A percentile compares a stretch with the other conserved stretches of the same genome.
phyloP scores from a whole-genome alignment of 2,888 invertebrate genomes.

The Morinoia aosen region DNA sequence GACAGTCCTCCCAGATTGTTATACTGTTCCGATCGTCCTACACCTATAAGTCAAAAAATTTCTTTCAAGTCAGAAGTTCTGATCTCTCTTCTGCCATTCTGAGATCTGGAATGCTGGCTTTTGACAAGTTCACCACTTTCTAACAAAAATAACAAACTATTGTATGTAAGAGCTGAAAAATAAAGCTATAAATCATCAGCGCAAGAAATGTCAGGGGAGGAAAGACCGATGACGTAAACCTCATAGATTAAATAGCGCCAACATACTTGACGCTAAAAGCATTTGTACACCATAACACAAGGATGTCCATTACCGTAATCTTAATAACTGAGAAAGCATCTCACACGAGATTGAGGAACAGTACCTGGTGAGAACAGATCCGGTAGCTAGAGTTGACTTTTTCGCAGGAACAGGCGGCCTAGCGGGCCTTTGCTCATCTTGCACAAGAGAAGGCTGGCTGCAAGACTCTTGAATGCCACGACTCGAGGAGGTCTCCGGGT shows the following conservation, averaged over 20 bases:
- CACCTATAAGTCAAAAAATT: too few relatives aligned
- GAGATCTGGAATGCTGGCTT: not conserved
- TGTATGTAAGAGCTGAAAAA: not conserved
- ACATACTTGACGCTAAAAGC: too few relatives aligned
- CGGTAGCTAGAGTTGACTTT: constrained; percentile 7
- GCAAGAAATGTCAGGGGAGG: not conserved
- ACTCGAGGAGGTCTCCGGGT: not conserved
- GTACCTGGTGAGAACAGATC: constrained; percentile 42
- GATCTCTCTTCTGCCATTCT: not conserved
- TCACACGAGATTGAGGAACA: not conserved
- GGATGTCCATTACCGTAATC: not conserved
- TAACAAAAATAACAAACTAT: not conserved
- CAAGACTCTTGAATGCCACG: not conserved
- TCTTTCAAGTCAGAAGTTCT: not conserved
- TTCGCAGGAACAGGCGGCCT: constrained; percentile 28
- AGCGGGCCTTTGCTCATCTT: constrained; percentile 10
- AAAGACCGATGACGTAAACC: not conserved
- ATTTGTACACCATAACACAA: not conserved
- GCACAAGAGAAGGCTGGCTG: constrained; percentile 37
- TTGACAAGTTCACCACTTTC: not conserved
- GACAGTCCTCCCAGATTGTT: too few relatives aligned
- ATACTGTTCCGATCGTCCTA: not conserved
- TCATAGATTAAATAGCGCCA: too few relatives aligned
- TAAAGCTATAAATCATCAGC: not conserved
- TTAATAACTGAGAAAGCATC: not conserved